Evolutionary conservation across 1,140 invertebrate genomes (phyloP).

Genomic region (Episyrphus balteatus): DNA sequence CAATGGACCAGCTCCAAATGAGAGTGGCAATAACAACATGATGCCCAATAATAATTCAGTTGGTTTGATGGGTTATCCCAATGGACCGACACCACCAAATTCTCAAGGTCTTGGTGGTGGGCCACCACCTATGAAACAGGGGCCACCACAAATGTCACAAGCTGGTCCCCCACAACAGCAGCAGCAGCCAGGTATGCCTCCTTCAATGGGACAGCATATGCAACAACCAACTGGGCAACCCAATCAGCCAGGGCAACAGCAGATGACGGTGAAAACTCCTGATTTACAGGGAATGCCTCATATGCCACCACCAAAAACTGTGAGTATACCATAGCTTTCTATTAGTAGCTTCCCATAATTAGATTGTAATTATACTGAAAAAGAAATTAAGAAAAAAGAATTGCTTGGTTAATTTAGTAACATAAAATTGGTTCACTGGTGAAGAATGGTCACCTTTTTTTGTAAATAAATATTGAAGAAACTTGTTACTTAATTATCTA

Average conservation of each 20-base stretch:
- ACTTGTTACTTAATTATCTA: no score
- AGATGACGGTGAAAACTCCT: constrained; percentile 32
- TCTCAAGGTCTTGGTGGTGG: neutral
- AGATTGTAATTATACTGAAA: constrained; percentile 2
- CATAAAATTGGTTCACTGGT: neutral
- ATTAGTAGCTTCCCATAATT: constrained; percentile 13
- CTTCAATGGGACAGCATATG: neutral
- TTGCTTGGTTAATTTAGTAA: neutral
- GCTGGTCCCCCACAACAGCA: constrained; percentile 6
- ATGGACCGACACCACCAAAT: constrained; percentile 9
- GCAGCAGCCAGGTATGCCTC: neutral
- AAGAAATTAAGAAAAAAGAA: neutral
- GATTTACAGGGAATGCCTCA: constrained; percentile 25
- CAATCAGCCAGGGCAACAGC: constrained; percentile 20
- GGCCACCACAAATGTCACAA: constrained; percentile 3
- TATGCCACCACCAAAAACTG: constrained; percentile 22
- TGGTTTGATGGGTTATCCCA: constrained; percentile 15
- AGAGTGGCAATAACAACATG: constrained; percentile 2
- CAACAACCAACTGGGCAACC: constrained; percentile 12
- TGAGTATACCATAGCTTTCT: constrained; percentile 17
- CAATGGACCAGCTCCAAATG: constrained; percentile 6
- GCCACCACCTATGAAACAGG: constrained; percentile 1
- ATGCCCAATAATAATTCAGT: constrained; percentile 19
- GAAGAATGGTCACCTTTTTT: neutral
- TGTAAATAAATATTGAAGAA: neutral